Evolutionary conservation across 2,888 invertebrate species (phyloP), one percentile per base, ranked within the genome.

Genomic region (Galeruca laticollis): DNA sequence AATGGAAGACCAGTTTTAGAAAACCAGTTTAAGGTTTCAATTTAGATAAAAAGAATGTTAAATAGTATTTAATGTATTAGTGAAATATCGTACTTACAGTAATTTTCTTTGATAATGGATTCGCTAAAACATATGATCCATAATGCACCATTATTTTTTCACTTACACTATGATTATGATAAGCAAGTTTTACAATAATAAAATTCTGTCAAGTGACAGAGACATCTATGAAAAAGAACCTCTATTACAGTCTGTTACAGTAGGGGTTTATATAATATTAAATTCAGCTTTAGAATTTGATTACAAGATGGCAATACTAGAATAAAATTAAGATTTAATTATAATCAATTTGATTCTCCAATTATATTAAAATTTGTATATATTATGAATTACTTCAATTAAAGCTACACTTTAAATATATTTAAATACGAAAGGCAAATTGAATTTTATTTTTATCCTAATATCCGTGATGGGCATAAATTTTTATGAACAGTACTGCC

Each of bases 41-140:
- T 57, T 57, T 20, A 21, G 5, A 35, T 20, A 20, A 56, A 49
- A 13, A 65, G 5, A 4, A 18, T 47, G 18, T 37, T 21, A 9
- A 18, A 52, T 35, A 15, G 40, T 33, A 31, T 33, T 33, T 26
- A 37, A 56, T 31, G 20, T 40, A 33, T 21, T 52, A 71, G 18
- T 57, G 68, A 72, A 64, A 51, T 61, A 77, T 78, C 80, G 78
- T 80, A 80, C 68, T 73, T 75, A 68, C 63, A 49, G 60, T 62
- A 59, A 70, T 52, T 70, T 75, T 73, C 73, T 74, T 72, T 68
- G 72, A 73, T 73, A 75, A 77, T 70, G 76, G 71, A 65, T 75
- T 78, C 76, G 78, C 75, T 60, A 76, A 75, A 78, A 81, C 78
- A 80, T 79, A 79, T 79, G 78, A 80, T 80, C 79, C 77, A 76